These are phyloP conservation scores for Dusona sp. DNA, from an alignment of 2,888 invertebrate species.

Conservation along the genomic window DNA sequence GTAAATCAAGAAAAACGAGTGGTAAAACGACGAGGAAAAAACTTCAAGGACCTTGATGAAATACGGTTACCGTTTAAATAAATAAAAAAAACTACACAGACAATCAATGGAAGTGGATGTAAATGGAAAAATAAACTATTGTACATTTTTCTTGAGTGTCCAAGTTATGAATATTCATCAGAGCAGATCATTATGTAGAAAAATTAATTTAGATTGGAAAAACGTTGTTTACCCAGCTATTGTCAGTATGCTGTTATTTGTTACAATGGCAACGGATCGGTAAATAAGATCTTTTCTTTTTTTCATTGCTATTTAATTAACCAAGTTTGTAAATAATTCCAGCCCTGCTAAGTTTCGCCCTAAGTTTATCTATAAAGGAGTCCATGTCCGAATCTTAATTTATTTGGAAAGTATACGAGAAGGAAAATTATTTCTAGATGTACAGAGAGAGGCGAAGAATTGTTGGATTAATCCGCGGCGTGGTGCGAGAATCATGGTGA, in stretches of 20 bases:
- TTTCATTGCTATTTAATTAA: background rate
- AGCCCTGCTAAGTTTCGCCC: background rate
- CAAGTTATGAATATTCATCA: no score
- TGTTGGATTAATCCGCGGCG: slow-evolving; percentile 29
- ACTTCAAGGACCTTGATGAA: background rate
- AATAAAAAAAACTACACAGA: background rate
- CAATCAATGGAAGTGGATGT: background rate
- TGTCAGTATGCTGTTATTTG: no score
- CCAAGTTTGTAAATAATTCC: background rate
- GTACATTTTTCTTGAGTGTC: no score
- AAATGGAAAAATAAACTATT: no score
- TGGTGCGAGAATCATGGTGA: slow-evolving; percentile 20
- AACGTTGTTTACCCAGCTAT: no score
- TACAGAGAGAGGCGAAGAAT: background rate
- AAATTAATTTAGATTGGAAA: no score
- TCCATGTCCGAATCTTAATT: background rate
- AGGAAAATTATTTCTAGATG: slow-evolving; percentile 5
- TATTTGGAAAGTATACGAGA: background rate
- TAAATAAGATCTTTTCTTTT: background rate
- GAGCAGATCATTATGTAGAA: no score
- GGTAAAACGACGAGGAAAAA: background rate
- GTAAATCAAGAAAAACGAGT: slow-evolving; percentile 10
- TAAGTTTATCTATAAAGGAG: background rate
- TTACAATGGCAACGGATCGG: background rate
- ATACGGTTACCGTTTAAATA: background rate